Evolutionary conservation across 53 echinoderm and acorn worm genomes (phyloP), one percentile per base, ranked within the genome.

Genomic region (Echinarachnius parma): DNA sequence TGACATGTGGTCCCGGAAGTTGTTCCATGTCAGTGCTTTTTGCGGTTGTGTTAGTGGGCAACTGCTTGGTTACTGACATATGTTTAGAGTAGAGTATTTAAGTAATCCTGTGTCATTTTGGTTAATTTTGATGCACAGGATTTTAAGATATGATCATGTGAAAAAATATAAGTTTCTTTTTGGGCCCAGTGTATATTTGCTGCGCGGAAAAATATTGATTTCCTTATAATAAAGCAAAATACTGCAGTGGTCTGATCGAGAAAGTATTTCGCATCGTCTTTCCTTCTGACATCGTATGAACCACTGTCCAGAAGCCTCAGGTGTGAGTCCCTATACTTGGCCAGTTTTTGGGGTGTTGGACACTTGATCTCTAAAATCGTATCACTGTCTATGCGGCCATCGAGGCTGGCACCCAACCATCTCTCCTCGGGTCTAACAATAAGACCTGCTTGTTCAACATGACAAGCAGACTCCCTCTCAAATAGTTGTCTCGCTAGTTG

Each of bases 321-420:
- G 30, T 77, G 55, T 21, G 67, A 59, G 23, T 53, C 56, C 31
- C 58, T 56, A 44, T 57, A 31, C 11, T 64, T 34, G 29, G 27
- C 31, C 9, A 77, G 15, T 70, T 46, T 78, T 20, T 61, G 58
- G 21, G 55, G 30, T 44, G 77, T 83, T 13, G 78, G 84, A 28
- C 78, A 84, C 54, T 78, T 84, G 16, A 84, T 84, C 61, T 84
- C 84, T 9, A 84, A 11, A 15, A 78, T 78, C 3, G 84, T 68
- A 7, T 78, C n/a, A 22, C 70, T 62, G 32, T 78, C 84, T 2
- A 84, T 48, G 5, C 69, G 48, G 3, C 78, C 84, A 59, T 84
- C 78, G 2, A 84, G 42, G 30, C 84, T 84, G 22, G 85, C 85
- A 45, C 75, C 85, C 29, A 84, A 55, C 79, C 85, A 79, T 31